A percentile compares a stretch with the other conserved stretches of the same genome.
These are phyloP conservation scores for Hemithea aestivaria DNA, from an alignment of 2,888 invertebrate genomes.

Conservation along the genomic window DNA sequence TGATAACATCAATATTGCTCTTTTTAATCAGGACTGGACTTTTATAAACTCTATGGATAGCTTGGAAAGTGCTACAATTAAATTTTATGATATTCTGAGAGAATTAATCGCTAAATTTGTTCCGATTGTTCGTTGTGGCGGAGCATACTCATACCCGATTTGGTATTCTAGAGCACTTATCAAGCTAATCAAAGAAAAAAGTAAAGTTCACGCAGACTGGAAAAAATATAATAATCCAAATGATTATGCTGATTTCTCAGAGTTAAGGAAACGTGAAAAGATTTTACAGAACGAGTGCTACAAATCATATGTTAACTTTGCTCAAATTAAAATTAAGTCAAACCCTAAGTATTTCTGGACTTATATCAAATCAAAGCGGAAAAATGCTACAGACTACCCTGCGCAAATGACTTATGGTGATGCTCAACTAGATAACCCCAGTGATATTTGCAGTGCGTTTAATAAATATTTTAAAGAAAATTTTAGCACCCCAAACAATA, in stretches of 20 bases:
- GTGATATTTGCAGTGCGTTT: constrained; percentile 3
- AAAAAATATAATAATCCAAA: constrained; percentile 1
- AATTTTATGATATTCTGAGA: background rate
- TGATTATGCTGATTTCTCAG: constrained; percentile 3
- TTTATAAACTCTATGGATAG: background rate
- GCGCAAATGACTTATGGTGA: constrained; percentile 2
- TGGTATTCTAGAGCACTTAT: constrained; percentile 5
- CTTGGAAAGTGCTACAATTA: background rate
- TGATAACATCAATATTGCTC: background rate
- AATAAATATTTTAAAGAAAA: constrained; percentile 4
- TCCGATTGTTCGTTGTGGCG: background rate
- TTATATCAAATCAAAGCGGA: constrained; percentile 2
- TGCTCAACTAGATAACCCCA: background rate
- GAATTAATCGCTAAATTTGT: background rate
- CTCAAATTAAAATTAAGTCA: constrained; percentile 9
- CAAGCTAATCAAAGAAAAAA: constrained; percentile 8
- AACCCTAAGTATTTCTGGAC: constrained; percentile 9
- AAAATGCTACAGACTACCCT: constrained; percentile 3
- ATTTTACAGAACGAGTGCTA: constrained; percentile 3
- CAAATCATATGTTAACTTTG: background rate
- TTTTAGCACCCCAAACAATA: background rate
- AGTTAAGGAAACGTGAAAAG: constrained; percentile 1
- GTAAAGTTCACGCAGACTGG: background rate
- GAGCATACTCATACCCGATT: background rate
- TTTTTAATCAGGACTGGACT: constrained; percentile 2